Conservation (phyloP, 2,797 vertebrate species). For the Syngnathus acus region DNA sequence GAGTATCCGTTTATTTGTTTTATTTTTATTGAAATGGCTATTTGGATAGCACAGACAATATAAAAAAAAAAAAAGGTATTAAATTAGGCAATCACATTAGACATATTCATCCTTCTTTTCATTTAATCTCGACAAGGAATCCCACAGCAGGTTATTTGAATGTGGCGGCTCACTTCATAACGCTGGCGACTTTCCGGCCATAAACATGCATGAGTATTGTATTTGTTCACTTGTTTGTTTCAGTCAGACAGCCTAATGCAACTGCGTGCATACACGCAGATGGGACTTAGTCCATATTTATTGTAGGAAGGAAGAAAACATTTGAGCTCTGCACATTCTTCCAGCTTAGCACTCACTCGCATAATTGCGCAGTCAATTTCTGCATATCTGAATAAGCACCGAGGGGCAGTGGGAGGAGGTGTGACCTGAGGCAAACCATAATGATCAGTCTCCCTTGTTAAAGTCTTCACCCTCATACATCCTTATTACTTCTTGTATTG, state of each 20-base stretch:
- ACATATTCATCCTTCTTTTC: background rate
- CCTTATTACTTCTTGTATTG: background rate
- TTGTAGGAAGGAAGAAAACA: conserved; percentile 11
- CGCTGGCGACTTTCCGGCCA: background rate
- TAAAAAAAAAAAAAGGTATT: background rate
- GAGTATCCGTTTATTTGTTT: too few species aligned
- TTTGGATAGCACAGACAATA: background rate
- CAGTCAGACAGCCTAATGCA: background rate
- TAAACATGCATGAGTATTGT: conserved; percentile 3
- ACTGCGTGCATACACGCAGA: conserved; percentile 7
- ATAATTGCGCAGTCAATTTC: conserved; percentile 2
- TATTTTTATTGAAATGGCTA: too few species aligned
- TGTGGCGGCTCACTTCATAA: background rate
- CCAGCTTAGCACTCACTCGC: conserved; percentile 5
- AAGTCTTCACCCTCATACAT: background rate
- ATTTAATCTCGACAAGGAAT: background rate
- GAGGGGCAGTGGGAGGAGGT: background rate
- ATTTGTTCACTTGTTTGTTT: conserved; percentile 6
- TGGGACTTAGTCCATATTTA: conserved; percentile 25
- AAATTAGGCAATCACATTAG: background rate
- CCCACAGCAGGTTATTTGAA: background rate
- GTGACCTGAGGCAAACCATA: background rate
- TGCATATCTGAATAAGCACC: background rate
- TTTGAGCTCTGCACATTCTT: background rate
- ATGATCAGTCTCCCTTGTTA: background rate